A percentile compares a stretch with the other conserved stretches of the same genome.
Conservation (phyloP, 2,888 invertebrate genomes). For the Rotaria sp. region DNA sequence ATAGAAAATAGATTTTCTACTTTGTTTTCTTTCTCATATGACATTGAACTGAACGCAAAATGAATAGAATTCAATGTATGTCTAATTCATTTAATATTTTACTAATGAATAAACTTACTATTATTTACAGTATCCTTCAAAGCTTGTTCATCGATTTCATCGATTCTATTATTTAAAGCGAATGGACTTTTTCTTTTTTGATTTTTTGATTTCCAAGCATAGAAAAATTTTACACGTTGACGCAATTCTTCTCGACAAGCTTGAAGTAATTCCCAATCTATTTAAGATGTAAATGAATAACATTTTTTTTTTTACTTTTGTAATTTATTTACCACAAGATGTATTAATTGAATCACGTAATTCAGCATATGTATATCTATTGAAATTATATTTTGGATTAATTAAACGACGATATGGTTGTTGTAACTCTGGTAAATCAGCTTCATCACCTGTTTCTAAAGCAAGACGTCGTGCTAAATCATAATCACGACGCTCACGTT, state of each 20-base stretch:
- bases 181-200: conserved; percentile 47
- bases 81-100: too few species aligned
- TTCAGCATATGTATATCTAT: conserved; percentile 96
- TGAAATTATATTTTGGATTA: conserved; percentile 73
- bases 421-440: conserved; percentile 46
- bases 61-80: too few species aligned
- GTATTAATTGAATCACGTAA: conserved; percentile 94
- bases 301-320: background rate
- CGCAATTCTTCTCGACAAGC: conserved; percentile 96
- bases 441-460: conserved; percentile 61
- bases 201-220: conserved; percentile 96
- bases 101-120: background rate
- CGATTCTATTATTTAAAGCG: background rate
- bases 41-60: too few species aligned
- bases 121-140: conserved; percentile 48
- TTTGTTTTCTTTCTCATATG: too few species aligned
- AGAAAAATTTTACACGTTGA: conserved; percentile 90
- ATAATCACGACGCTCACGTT: conserved; percentile 86
- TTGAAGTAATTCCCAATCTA: conserved; percentile 81
- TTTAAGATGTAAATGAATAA: background rate
- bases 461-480: conserved; percentile 84
- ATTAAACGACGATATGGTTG: too few species aligned
- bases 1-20: too few species aligned
- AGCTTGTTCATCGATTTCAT: conserved; percentile 46
- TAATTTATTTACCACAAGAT: conserved; percentile 62